A percentile compares a stretch with the other conserved stretches of the same genome.
Conservation (phyloP, 2,113 vertebrate species). For the Caloenas nicobarica region DNA sequence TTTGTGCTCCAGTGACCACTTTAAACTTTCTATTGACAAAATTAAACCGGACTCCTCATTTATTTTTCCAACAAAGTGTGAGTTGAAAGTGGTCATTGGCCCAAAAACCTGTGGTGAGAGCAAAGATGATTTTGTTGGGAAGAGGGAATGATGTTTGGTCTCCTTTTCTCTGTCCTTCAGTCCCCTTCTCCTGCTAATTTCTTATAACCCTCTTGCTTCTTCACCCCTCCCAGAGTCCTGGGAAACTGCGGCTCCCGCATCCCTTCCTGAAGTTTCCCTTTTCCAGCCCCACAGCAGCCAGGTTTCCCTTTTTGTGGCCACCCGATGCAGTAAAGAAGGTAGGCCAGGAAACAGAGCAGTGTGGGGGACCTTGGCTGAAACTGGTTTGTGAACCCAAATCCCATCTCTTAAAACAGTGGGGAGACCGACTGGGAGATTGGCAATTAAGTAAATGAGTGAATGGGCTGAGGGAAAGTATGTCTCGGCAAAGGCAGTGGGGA, state of each 20-base stretch:
- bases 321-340: neutral
- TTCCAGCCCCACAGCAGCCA: neutral
- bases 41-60: slow-evolving; percentile 7
- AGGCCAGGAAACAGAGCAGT: neutral
- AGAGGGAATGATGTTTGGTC: neutral
- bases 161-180: neutral
- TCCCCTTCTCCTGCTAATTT: neutral
- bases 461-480: neutral
- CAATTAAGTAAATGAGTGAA: neutral
- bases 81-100: slow-evolving; percentile 52
- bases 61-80: neutral
- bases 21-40: slow-evolving; percentile 39
- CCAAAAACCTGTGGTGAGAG: neutral
- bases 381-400: neutral
- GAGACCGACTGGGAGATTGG: neutral
- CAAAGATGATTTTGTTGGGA: neutral
- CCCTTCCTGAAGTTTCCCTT: neutral
- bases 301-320: neutral
- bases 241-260: neutral
- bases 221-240: neutral
- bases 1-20: slow-evolving; percentile 44
- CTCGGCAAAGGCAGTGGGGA: neutral
- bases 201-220: neutral
- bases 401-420: neutral
- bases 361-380: neutral